Evolutionary conservation across 1,140 invertebrate genomes (phyloP).

Genomic region (Eciton burchellii): DNA sequence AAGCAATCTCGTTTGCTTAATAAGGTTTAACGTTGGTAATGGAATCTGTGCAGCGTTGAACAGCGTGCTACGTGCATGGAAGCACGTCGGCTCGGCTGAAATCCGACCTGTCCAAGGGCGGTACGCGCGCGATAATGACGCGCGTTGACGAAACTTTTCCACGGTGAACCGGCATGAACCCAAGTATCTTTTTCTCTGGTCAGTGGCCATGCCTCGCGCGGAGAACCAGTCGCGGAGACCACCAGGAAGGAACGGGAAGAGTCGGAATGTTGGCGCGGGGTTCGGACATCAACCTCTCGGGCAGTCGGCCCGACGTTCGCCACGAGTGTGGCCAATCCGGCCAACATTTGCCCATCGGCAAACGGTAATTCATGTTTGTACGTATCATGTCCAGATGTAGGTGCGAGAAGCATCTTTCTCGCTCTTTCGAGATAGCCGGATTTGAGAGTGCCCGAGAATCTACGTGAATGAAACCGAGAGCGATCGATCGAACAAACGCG

Average conservation of each 20-base stretch:
- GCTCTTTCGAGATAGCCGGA: too few species aligned
- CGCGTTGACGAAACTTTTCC: slow-evolving; percentile 43
- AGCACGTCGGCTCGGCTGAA: too few species aligned
- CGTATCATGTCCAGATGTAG: too few species aligned
- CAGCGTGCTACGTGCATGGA: too few species aligned
- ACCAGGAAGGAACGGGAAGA: slow-evolving; percentile 71
- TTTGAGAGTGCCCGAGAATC: too few species aligned
- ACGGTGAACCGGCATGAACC: not conserved
- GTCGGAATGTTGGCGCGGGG: slow-evolving; percentile 78
- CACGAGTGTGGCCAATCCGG: slow-evolving; percentile 50
- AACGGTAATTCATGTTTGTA: slow-evolving; percentile 48
- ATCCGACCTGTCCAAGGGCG: not conserved
- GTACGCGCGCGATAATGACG: not conserved
- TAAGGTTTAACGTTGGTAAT: too few species aligned
- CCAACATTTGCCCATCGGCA: slow-evolving; percentile 48
- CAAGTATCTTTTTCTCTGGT: slow-evolving; percentile 6
- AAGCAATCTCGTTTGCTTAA: too few species aligned
- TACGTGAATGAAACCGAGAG: too few species aligned
- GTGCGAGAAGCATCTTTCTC: too few species aligned
- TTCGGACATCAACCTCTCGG: slow-evolving; percentile 79
- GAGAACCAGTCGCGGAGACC: slow-evolving; percentile 65
- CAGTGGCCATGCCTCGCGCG: not conserved
- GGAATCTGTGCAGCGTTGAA: too few species aligned
- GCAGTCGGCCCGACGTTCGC: slow-evolving; percentile 56
- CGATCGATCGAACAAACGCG: too few species aligned